A percentile compares a stretch with the other conserved stretches of the same genome.
Evolutionary conservation across 2,113 vertebrate species (phyloP).

Genomic region (Ophthalmolycus amberensis): DNA sequence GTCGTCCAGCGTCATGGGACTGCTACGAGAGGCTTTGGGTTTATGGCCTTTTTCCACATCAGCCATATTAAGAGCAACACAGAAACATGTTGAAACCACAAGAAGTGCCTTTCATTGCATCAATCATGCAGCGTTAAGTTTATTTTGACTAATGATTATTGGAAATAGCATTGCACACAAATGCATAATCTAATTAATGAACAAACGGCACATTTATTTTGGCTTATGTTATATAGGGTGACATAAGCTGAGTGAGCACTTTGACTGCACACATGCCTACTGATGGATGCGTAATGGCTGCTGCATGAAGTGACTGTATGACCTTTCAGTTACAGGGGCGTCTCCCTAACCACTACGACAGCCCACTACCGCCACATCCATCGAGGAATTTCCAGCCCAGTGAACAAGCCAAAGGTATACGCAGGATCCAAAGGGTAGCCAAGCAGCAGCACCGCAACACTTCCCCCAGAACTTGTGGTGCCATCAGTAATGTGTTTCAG

Average conservation of each 20-base stretch:
- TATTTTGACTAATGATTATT: conserved; percentile 20
- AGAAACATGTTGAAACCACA: conserved; percentile 32
- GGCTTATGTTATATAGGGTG: conserved; percentile 18
- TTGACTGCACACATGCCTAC: conserved; percentile 47
- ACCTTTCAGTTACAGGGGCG: conserved; percentile 55
- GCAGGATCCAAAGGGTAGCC: conserved; percentile 46
- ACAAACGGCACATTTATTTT: conserved; percentile 35
- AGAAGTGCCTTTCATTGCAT: conserved; percentile 15
- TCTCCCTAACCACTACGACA: conserved; percentile 36
- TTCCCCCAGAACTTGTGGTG: conserved; percentile 17
- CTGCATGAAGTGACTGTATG: conserved; percentile 31
- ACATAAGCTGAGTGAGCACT: conserved; percentile 42
- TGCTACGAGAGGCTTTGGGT: conserved; percentile 9
- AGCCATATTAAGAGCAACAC: conserved; percentile 23
- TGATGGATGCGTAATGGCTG: conserved; percentile 63
- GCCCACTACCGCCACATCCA: conserved; percentile 26
- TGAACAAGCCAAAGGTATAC: conserved; percentile 46
- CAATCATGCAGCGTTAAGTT: conserved; percentile 8
- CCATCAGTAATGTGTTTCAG: conserved; percentile 63
- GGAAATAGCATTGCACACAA: conserved; percentile 1
- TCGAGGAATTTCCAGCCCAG: conserved; percentile 45
- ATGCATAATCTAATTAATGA: conserved; percentile 46
- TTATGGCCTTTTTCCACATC: conserved; percentile 34
- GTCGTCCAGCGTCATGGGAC: conserved; percentile 16
- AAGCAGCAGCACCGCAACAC: conserved; percentile 33